A percentile compares a stretch with the other conserved stretches of the same genome.
phyloP scores from a whole-genome alignment of 2,797 vertebrate species.

The Pseudopleuronectes americanus region DNA sequence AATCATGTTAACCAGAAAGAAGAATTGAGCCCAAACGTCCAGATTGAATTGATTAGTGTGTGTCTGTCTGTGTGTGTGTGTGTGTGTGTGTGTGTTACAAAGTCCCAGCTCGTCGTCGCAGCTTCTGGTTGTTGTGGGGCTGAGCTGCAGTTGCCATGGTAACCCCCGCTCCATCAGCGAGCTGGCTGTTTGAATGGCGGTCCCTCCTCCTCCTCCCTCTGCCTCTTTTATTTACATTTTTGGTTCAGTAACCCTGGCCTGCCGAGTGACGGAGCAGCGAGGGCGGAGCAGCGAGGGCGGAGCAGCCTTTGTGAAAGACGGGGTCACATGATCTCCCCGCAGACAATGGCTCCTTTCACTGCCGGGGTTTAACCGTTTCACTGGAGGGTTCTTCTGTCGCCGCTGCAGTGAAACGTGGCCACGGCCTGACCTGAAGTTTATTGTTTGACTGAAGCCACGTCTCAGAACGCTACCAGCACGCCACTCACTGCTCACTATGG shows the following conservation, averaged over 20 bases:
- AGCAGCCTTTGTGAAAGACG: slow-evolving; percentile 58
- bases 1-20: not conserved
- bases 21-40: slow-evolving; percentile 24
- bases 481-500: slow-evolving; percentile 1
- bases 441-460: slow-evolving; percentile 22
- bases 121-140: slow-evolving; percentile 77
- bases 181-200: slow-evolving; percentile 72
- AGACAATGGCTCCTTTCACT: slow-evolving; percentile 74
- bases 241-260: slow-evolving; percentile 61
- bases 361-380: slow-evolving; percentile 53
- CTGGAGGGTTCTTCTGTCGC: slow-evolving; percentile 1
- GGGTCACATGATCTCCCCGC: slow-evolving; percentile 62
- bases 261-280: slow-evolving; percentile 32
- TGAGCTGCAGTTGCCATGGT: slow-evolving; percentile 82
- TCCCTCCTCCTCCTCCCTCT: slow-evolving; percentile 40
- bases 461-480: not conserved
- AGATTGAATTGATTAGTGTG: slow-evolving; percentile 43
- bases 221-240: slow-evolving; percentile 66
- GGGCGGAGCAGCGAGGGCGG: slow-evolving; percentile 46
- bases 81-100: slow-evolving; percentile 3
- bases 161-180: slow-evolving; percentile 76
- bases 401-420: slow-evolving; percentile 14
- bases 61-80: not conserved
- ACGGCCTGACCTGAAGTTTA: slow-evolving; percentile 22
- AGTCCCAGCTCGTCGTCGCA: not conserved